phyloP scores from a whole-genome alignment of 2,888 invertebrate species.

The Ophonus ardosiacus region DNA sequence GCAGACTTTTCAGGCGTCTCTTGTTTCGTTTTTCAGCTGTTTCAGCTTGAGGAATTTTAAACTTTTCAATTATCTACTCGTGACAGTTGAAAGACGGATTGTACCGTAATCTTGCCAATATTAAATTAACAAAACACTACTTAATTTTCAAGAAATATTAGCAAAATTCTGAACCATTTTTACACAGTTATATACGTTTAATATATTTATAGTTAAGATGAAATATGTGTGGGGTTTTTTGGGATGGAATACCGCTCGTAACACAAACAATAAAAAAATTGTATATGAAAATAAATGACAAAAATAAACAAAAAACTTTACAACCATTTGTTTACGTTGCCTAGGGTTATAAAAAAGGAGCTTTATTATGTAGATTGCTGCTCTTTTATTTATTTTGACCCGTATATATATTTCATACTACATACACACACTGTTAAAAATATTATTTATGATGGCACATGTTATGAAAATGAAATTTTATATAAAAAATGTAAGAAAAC shows the following conservation, averaged over 20 bases:
- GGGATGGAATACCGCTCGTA: not conserved
- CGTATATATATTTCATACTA: not conserved
- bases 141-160: not conserved
- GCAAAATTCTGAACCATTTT: not conserved
- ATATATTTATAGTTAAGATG: not conserved
- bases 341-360: slow-evolving; percentile 2
- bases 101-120: not conserved
- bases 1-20: not conserved
- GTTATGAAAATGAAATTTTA: not conserved
- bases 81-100: not conserved
- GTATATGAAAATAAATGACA: not conserved
- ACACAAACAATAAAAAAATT: not conserved
- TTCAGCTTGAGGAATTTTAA: slow-evolving; percentile 3
- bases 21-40: not conserved
- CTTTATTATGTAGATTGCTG: slow-evolving; percentile 13
- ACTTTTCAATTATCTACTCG: not conserved
- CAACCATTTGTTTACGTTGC: not conserved
- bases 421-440: not conserved
- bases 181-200: not conserved
- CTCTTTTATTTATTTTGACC: slow-evolving; percentile 15
- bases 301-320: not conserved
- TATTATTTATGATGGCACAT: not conserved
- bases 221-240: not conserved
- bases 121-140: not conserved
- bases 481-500: too few relatives aligned